Evolutionary conservation across 2,888 invertebrate genomes (phyloP), one percentile per base, ranked within the genome.

Genomic region (Agrochola lychnidis): DNA sequence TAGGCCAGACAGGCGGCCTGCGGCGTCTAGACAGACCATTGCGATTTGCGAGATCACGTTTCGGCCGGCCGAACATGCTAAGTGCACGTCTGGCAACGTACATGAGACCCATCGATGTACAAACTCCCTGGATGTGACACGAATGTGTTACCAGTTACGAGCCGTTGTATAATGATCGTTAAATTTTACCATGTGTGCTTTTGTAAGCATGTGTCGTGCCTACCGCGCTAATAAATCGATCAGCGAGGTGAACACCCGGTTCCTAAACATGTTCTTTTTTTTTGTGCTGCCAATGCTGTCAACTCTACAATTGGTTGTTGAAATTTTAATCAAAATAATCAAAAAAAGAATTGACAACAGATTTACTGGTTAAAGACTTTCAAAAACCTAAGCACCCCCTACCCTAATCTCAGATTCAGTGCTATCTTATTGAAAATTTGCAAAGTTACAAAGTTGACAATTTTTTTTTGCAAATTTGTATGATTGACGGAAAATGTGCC

Each of bases 11-110:
- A 90, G 92, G 86, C 93, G 90, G 94, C 93, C 93, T 92, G 92
- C 92, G 93, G 90, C 90, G 95, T 95, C 95, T 95, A 95, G 95
- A 95, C 95, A 91, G 92, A 87, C 92, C 92, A 91, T 90, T 92
- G 93, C 93, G 93, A 92, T 93, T 93, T 94, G 94, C 92, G 93
- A 93, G 95, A 95, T 96, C 95, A 95, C 94, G 95, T 96, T 96
- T 95, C 96, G 94, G 93, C 92, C 93, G 93, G 92, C 89, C 94
- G 94, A 93, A 93, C 95, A 94, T 93, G 94, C 94, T 95, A 94
- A 96, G 95, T 95, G 95, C 95, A 93, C 92, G 95, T 95, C 95
- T 95, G 94, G 93, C 94, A 90, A 78, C 81, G 85, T 89, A 91
- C 89, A 90, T 90, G 89, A 89, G 82, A 87, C 88, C 87, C 89